phyloP scores from a whole-genome alignment of 1,140 invertebrate species.

The Bombus huntii region DNA sequence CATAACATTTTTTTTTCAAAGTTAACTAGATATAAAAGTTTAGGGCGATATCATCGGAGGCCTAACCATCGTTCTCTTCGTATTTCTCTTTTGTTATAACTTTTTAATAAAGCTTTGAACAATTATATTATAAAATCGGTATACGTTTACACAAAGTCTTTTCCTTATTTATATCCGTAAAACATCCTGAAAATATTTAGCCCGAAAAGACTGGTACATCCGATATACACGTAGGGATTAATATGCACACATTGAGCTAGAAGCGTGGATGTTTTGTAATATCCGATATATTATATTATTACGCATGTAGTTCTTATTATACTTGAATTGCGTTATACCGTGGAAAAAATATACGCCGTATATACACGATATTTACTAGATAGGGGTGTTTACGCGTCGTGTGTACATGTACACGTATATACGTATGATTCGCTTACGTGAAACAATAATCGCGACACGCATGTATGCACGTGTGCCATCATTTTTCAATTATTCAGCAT shows the following conservation, averaged over 20 bases:
- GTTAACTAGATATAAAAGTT: background rate
- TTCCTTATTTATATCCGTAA: background rate
- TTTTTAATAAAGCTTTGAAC: background rate
- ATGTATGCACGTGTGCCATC: background rate
- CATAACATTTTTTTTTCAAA: too few relatives aligned
- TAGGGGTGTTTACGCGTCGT: background rate
- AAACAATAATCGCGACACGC: background rate
- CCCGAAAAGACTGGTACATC: background rate
- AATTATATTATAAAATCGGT: too few relatives aligned
- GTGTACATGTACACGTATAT: background rate
- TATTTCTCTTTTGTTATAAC: background rate
- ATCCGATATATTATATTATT: constrained; percentile 17
- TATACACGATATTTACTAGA: constrained; percentile 8
- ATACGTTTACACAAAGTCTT: background rate
- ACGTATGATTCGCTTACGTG: background rate
- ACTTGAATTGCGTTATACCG: constrained; percentile 14
- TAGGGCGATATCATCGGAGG: too few relatives aligned
- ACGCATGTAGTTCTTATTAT: constrained; percentile 25
- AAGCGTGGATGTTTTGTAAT: constrained; percentile 22
- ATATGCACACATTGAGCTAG: background rate
- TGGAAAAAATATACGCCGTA: constrained; percentile 22
- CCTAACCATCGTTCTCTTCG: background rate
- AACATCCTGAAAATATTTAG: constrained; percentile 1
- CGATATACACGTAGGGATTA: background rate
- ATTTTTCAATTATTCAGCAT: constrained; percentile 8